phyloP scores from a whole-genome alignment of 2,888 invertebrate genomes.

The Galerucella nymphaeae region DNA sequence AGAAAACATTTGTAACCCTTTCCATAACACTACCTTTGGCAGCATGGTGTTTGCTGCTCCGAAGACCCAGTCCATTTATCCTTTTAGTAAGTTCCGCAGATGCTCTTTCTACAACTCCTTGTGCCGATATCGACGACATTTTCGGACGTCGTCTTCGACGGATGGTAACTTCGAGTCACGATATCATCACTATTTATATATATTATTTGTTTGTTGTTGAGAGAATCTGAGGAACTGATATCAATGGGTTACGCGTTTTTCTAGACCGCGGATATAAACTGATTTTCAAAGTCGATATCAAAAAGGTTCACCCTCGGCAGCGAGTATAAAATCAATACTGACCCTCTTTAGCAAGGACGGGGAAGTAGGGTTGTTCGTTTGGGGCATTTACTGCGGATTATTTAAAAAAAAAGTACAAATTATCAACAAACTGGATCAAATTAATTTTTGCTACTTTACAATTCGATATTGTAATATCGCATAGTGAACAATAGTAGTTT shows the following conservation, averaged over 20 bases:
- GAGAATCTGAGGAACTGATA: background rate
- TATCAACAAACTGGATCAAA: too few species aligned
- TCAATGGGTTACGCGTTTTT: constrained; percentile 18
- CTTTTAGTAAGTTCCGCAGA: constrained; percentile 90
- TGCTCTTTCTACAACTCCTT: constrained; percentile 91
- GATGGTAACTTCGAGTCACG: constrained; percentile 29
- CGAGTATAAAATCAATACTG: constrained; percentile 44
- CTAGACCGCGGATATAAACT: constrained; percentile 31
- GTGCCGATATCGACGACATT: constrained; percentile 87
- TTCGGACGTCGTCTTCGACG: constrained; percentile 36
- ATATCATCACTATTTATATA: constrained; percentile 9
- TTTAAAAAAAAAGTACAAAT: background rate
- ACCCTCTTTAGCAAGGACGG: constrained; percentile 37
- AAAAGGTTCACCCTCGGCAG: constrained; percentile 38
- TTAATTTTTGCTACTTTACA: too few species aligned
- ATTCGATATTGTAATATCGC: too few species aligned
- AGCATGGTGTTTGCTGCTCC: constrained; percentile 63
- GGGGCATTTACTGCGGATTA: background rate
- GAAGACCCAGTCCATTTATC: constrained; percentile 79
- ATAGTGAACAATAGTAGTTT: too few species aligned
- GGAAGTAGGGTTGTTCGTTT: constrained; percentile 14
- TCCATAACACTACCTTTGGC: constrained; percentile 80
- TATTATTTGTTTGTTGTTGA: background rate
- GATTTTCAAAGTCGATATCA: constrained; percentile 39
- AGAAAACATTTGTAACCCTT: constrained; percentile 87